Evolutionary conservation across 2,113 vertebrate genomes (phyloP), one percentile per base, ranked within the genome.

Genomic region (Cheilinus undulatus): DNA sequence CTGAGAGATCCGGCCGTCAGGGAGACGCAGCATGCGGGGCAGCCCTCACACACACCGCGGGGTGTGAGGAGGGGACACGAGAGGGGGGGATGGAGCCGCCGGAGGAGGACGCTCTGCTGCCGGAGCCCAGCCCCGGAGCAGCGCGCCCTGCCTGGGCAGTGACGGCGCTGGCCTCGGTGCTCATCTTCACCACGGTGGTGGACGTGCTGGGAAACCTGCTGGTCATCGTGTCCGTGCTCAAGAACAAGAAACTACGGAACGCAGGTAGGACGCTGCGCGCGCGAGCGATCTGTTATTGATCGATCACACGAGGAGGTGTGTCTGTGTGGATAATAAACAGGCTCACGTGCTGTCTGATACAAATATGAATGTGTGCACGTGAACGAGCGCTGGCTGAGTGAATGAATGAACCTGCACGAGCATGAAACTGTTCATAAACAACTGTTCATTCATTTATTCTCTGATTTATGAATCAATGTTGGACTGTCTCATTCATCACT

Each of bases 151-250:
- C 76, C 1, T 84, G 82, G 82, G 76, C 57, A 19, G 5, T 76
- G n/a, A 72, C 72, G n/a, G 53, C 67, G 57, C 82, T 84, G 67
- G 82, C 82, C 30, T 71, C 56, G 24, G 72, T 84, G 20, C 72
- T 84, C 42, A 84, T 84, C 71, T 72, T 84, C 76, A 84, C 76
- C 26, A 84, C 82, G 0, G 82, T 84, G 30, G 82, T 84, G 38
- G 82, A 84, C 19, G 76, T 84, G 5, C 40, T 84, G 52, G 82
- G 82, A 19, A 84, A 84, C 72, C 76, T 84, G 57, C 76, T 84
- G 62, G 82, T 84, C 26, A 76, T 84, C 11, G 32, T 72, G 51
- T 75, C 82, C 1, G 82, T 84, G 51, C 30, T 76, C 0, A 66
- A 72, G 34, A 84, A 84, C 46, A 58, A 62, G 1, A 84, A 84